Percentiles rank a stretch among this genome's conserved stretches.
phyloP scores from a whole-genome alignment of 2,888 invertebrate species.

The Xanthorhoe designata region DNA sequence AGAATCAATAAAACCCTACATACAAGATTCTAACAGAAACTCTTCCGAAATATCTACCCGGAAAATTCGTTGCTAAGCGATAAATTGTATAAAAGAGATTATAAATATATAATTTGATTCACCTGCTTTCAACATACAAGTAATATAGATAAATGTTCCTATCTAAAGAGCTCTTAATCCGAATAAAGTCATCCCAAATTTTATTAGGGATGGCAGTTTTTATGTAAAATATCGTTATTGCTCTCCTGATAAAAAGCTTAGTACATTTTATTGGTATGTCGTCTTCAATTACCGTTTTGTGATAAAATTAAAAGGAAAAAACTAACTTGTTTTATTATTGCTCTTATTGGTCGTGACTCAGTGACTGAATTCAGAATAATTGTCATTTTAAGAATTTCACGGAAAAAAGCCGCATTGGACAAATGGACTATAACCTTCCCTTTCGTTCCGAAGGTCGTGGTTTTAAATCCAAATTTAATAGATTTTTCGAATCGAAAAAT shows the following conservation, averaged over 20 bases:
- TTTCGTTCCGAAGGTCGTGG: no score
- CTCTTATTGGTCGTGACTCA: no score
- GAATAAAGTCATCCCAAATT: constrained; percentile 56
- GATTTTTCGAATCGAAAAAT: no score
- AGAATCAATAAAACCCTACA: background rate
- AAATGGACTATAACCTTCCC: no score
- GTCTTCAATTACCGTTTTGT: background rate
- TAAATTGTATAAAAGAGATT: constrained; percentile 24
- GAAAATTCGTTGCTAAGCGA: constrained; percentile 4
- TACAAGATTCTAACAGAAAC: background rate
- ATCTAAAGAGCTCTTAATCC: constrained; percentile 55
- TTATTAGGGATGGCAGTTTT: constrained; percentile 50
- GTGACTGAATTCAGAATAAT: no score
- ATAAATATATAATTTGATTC: constrained; percentile 39
- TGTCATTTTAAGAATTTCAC: no score
- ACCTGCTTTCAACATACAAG: constrained; percentile 39
- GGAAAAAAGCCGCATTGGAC: no score
- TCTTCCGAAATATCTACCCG: background rate
- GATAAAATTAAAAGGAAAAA: background rate
- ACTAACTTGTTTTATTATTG: no score
- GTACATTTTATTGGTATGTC: background rate
- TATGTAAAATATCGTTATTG: constrained; percentile 53
- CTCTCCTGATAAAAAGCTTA: constrained; percentile 1
- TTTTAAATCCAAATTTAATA: no score
- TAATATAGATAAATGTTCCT: constrained; percentile 57